Evolutionary conservation across 2,113 vertebrate species (phyloP).

Genomic region (Tragelaphus buxtoni): DNA sequence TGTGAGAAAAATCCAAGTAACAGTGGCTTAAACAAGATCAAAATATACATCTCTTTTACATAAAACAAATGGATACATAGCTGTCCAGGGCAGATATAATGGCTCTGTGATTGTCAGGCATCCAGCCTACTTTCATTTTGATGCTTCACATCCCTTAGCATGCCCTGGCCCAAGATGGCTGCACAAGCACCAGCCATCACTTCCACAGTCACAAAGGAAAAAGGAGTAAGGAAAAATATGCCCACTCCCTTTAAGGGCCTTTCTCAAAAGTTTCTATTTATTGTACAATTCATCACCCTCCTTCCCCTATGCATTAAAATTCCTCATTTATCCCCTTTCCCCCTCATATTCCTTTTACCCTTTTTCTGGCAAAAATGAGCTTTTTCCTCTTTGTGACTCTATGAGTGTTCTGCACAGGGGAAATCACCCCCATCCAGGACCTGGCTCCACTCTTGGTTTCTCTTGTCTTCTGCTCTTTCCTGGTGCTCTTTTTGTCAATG

Average conservation of each 20-base stretch:
- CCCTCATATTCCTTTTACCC: not conserved
- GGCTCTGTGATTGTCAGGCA: not conserved
- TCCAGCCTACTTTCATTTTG: not conserved
- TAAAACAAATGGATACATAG: not conserved
- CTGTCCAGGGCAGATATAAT: not conserved
- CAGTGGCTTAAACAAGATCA: not conserved
- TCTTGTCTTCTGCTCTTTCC: conserved; percentile 42
- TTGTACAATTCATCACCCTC: not conserved
- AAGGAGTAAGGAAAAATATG: not conserved
- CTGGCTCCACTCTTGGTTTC: conserved; percentile 39
- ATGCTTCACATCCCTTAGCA: not conserved
- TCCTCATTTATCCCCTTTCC: not conserved
- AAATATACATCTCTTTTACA: not conserved
- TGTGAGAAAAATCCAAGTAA: not conserved
- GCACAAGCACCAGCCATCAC: not conserved
- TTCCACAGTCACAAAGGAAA: not conserved
- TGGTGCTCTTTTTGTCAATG: conserved; percentile 63
- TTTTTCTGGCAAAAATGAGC: conserved; percentile 52
- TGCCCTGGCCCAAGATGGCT: not conserved
- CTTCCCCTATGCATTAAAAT: not conserved
- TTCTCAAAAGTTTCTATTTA: not conserved
- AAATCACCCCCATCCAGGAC: not conserved
- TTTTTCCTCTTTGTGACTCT: not conserved
- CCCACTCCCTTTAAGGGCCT: not conserved
- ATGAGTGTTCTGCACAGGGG: conserved; percentile 7